Conservation (phyloP, 2,888 invertebrate species). For the Drosophila sordidula region DNA sequence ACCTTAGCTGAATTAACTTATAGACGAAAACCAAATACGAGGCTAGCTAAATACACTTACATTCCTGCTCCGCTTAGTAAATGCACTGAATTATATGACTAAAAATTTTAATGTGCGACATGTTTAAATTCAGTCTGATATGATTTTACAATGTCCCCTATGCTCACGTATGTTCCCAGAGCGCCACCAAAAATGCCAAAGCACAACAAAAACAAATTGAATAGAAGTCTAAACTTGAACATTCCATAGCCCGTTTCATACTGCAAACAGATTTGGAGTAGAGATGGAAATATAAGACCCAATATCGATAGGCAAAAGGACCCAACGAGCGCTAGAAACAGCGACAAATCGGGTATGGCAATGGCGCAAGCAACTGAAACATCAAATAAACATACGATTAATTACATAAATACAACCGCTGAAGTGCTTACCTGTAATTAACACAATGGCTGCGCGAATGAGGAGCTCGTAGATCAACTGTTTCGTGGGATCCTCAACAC, state of each 20-base stretch:
- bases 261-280: constrained; percentile 93
- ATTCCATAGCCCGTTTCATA: constrained; percentile 89
- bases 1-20: not conserved
- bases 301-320: constrained; percentile 96
- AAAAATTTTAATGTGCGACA: too few species aligned
- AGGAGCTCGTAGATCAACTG: constrained; percentile 89
- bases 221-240: constrained; percentile 90
- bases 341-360: constrained; percentile 94
- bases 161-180: constrained; percentile 87
- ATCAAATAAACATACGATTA: not conserved
- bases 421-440: constrained; percentile 87
- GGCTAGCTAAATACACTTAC: too few species aligned
- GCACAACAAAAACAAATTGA: constrained; percentile 89
- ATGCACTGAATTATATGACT: too few species aligned
- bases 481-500: constrained; percentile 87
- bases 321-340: constrained; percentile 96
- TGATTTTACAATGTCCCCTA: constrained; percentile 76
- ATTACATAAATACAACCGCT: not conserved
- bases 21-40: too few species aligned
- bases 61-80: too few species aligned
- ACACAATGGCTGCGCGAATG: constrained; percentile 90
- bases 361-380: constrained; percentile 88
- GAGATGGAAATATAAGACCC: constrained; percentile 95
- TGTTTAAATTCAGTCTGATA: too few species aligned
- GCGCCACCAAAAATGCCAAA: constrained; percentile 92